phyloP scores from a whole-genome alignment of 37 sponge, comb jelly and placozoan species.

The Cliona cf. orientalis region DNA sequence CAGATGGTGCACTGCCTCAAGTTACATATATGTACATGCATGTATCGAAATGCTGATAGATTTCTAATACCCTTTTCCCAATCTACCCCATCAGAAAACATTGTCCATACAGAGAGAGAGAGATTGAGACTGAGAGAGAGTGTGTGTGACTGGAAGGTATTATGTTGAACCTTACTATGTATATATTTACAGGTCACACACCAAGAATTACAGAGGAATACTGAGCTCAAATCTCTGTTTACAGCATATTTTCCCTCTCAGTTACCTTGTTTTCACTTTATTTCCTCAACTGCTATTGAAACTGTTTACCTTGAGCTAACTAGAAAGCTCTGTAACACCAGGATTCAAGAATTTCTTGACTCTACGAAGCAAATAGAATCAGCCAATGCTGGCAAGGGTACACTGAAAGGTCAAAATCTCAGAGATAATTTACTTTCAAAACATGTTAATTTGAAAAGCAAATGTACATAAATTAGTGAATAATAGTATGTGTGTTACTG shows the following conservation, averaged over 20 bases:
- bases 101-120: too few relatives aligned
- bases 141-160: too few relatives aligned
- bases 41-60: too few relatives aligned
- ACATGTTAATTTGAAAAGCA: constrained; percentile 27
- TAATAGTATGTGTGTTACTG: not conserved
- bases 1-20: too few relatives aligned
- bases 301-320: not conserved
- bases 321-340: constrained; percentile 20
- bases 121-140: too few relatives aligned
- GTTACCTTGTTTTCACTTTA: not conserved
- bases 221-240: constrained; percentile 10
- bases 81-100: too few relatives aligned
- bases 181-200: not conserved
- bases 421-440: constrained; percentile 10
- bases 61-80: too few relatives aligned
- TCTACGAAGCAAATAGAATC: constrained; percentile 17
- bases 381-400: constrained; percentile 5
- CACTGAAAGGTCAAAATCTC: constrained; percentile 30
- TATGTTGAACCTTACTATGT: too few relatives aligned
- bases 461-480: too few relatives aligned
- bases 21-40: too few relatives aligned
- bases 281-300: not conserved
- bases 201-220: constrained; percentile 8
- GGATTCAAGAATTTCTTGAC: constrained; percentile 19
- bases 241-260: not conserved